Conservation (phyloP, 1,140 invertebrate genomes). For the Drosophila triauraria region DNA sequence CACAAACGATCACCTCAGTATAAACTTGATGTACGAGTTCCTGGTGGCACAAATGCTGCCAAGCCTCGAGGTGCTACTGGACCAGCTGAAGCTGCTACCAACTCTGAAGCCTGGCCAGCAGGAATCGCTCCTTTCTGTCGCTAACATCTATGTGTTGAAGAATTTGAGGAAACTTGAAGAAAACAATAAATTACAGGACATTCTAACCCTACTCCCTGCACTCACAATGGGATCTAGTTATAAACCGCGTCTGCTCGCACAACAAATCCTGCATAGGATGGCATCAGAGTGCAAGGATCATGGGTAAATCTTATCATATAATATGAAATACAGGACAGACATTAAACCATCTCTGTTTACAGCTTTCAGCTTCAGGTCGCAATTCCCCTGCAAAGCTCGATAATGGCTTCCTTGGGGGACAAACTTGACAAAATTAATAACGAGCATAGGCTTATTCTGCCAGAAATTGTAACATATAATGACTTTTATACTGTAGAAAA, state of each 20-base stretch:
- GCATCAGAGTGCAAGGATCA: constrained; percentile 30
- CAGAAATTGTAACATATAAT: too few species aligned
- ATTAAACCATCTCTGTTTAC: too few species aligned
- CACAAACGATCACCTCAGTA: constrained; percentile 88
- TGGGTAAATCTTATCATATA: constrained; percentile 19
- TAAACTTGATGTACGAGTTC: constrained; percentile 87
- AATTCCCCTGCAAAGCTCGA: too few species aligned
- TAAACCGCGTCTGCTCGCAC: constrained; percentile 90
- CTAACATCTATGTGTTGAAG: constrained; percentile 36
- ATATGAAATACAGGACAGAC: neutral
- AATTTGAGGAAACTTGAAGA: constrained; percentile 16
- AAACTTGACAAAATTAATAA: too few species aligned
- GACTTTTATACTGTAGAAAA: too few species aligned
- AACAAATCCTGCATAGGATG: constrained; percentile 85
- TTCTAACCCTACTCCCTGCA: constrained; percentile 85
- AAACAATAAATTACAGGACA: constrained; percentile 4
- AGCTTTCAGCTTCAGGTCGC: too few species aligned
- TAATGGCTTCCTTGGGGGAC: too few species aligned
- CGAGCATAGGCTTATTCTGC: too few species aligned
- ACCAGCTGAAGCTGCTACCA: constrained; percentile 29
- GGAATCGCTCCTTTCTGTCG: constrained; percentile 56
- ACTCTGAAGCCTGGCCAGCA: constrained; percentile 53
- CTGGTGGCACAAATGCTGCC: constrained; percentile 85
- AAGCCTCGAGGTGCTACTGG: constrained; percentile 21
- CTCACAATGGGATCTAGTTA: constrained; percentile 93